Evolutionary conservation across 1,140 invertebrate species (phyloP).

Genomic region (Arctopsyche grandis): DNA sequence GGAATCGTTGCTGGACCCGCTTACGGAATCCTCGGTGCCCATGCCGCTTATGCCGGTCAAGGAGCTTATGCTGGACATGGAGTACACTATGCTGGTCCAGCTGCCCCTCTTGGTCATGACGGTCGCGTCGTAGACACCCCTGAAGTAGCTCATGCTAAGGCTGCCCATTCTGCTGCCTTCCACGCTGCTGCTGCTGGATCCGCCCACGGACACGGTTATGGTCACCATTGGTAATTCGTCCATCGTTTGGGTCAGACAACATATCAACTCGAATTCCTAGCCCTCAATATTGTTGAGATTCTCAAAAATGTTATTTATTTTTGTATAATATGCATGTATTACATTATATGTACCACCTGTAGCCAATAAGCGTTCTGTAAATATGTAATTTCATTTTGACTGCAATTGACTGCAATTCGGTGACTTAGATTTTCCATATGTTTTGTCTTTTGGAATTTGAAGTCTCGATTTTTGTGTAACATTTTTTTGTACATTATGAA

Average conservation of each 20-base stretch:
- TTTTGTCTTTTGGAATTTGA: background rate
- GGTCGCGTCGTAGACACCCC: conserved; percentile 62
- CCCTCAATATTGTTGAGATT: background rate
- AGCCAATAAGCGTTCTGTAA: background rate
- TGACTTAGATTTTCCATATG: background rate
- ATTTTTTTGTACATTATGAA: background rate
- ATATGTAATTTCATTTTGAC: background rate
- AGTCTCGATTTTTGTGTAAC: background rate
- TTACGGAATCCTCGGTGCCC: background rate
- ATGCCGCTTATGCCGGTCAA: too few relatives aligned
- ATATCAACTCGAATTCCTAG: background rate
- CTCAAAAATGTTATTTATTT: background rate
- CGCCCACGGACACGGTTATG: background rate
- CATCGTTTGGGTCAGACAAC: background rate
- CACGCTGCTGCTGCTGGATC: conserved; percentile 48
- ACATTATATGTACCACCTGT: background rate
- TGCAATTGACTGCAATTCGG: background rate
- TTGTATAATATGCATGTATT: too few relatives aligned
- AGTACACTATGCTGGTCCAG: background rate
- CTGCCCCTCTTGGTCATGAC: conserved; percentile 60
- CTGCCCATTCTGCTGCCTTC: conserved; percentile 58
- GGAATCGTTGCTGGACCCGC: background rate
- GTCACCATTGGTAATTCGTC: background rate
- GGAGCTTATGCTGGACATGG: too few relatives aligned
- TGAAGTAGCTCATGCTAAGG: conserved; percentile 64